Percentiles rank a stretch among this genome's conserved stretches.
Evolutionary conservation across 2,888 invertebrate genomes (phyloP).

Genomic region (Amorpha juglandis): DNA sequence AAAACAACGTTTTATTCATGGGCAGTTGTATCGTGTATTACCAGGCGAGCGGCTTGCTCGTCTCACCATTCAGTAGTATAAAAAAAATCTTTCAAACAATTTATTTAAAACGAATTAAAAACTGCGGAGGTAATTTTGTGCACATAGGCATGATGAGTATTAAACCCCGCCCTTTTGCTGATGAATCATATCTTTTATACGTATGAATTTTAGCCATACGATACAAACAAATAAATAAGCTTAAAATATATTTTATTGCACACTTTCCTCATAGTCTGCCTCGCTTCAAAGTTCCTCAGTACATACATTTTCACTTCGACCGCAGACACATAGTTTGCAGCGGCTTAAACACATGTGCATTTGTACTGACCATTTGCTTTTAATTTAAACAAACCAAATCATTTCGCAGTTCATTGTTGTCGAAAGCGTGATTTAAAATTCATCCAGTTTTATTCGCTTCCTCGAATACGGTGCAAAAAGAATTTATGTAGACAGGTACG

Average conservation of each 20-base stretch:
- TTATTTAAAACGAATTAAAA: neutral
- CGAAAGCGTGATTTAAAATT: slow-evolving; percentile 41
- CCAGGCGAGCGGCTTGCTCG: no score
- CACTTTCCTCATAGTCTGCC: slow-evolving; percentile 1
- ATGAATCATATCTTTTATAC: neutral
- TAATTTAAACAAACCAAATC: slow-evolving; percentile 66
- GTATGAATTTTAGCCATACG: neutral
- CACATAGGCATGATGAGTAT: neutral
- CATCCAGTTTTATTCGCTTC: slow-evolving; percentile 61
- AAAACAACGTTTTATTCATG: no score
- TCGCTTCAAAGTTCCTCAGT: slow-evolving; percentile 26
- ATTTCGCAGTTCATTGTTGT: slow-evolving; percentile 59
- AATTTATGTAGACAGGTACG: slow-evolving; percentile 51
- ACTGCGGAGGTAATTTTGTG: no score
- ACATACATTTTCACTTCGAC: slow-evolving; percentile 38
- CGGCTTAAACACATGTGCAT: slow-evolving; percentile 27
- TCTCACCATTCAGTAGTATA: no score
- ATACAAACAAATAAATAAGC: neutral
- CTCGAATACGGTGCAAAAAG: slow-evolving; percentile 46
- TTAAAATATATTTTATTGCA: slow-evolving; percentile 38
- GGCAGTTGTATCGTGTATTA: no score
- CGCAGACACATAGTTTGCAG: slow-evolving; percentile 39
- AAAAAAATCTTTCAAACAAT: neutral
- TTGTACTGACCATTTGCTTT: slow-evolving; percentile 64
- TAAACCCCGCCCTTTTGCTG: neutral